Evolutionary conservation across 2,113 vertebrate species (phyloP).

Genomic region (Eira barbara): DNA sequence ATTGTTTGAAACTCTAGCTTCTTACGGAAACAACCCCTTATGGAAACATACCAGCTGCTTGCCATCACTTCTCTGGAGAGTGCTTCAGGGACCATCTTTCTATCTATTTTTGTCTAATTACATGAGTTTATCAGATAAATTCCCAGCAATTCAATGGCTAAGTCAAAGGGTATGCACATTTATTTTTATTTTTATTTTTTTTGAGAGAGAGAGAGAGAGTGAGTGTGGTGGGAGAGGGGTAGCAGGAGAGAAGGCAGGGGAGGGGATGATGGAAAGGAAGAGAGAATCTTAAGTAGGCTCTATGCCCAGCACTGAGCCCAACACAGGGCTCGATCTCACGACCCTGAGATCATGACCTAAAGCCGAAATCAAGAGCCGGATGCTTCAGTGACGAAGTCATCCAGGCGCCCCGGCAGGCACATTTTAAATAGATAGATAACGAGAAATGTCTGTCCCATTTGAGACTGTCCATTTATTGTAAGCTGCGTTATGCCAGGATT

Average conservation of each 20-base stretch:
- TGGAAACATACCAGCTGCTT: background rate
- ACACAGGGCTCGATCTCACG: background rate
- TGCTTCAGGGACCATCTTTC: background rate
- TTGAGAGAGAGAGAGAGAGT: background rate
- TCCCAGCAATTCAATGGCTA: background rate
- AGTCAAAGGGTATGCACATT: background rate
- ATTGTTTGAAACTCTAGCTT: background rate
- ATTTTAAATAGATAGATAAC: background rate
- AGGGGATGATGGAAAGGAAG: background rate
- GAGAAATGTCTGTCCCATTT: background rate
- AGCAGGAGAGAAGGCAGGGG: background rate
- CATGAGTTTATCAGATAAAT: background rate
- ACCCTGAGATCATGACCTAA: background rate
- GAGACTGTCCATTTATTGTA: background rate
- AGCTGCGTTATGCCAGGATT: background rate
- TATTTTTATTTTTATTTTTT: background rate
- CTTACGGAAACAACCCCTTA: background rate
- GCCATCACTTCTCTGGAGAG: background rate
- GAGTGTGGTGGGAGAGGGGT: background rate
- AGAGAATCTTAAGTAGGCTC: background rate
- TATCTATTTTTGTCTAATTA: background rate
- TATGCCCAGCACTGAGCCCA: background rate
- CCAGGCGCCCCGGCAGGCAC: background rate
- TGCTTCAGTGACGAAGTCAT: background rate
- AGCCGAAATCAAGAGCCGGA: background rate